Evolutionary conservation across 2,888 invertebrate genomes (phyloP).

Genomic region (Cephus pulcher): DNA sequence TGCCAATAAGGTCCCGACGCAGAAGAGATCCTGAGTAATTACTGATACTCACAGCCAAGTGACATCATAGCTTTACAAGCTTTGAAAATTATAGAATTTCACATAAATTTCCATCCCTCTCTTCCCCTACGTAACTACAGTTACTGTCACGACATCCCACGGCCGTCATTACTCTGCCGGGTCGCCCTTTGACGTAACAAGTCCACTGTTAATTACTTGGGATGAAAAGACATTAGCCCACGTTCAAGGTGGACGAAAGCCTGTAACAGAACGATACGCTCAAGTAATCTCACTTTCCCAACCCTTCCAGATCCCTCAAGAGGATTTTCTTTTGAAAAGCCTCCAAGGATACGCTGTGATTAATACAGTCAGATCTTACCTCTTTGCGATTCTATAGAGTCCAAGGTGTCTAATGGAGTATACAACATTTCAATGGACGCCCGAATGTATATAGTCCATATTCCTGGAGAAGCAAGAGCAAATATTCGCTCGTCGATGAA

Average conservation of each 20-base stretch:
- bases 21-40: background rate
- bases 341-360: background rate
- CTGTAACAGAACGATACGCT: background rate
- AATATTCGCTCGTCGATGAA: background rate
- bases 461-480: background rate
- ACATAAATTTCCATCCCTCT: background rate
- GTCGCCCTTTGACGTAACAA: conserved; percentile 8
- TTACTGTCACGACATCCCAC: background rate
- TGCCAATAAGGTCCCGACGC: background rate
- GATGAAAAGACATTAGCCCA: conserved; percentile 20
- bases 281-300: background rate
- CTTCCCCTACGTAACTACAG: background rate
- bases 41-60: background rate
- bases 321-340: background rate
- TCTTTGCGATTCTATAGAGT: background rate
- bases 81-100: background rate
- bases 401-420: background rate
- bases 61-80: background rate
- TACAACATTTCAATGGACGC: background rate
- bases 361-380: background rate
- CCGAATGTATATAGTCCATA: background rate
- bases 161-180: background rate
- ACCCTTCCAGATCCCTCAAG: background rate
- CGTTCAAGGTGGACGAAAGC: background rate
- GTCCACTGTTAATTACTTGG: conserved; percentile 20